Conservation (phyloP, 2,888 invertebrate species). For the Eilema caniola region DNA sequence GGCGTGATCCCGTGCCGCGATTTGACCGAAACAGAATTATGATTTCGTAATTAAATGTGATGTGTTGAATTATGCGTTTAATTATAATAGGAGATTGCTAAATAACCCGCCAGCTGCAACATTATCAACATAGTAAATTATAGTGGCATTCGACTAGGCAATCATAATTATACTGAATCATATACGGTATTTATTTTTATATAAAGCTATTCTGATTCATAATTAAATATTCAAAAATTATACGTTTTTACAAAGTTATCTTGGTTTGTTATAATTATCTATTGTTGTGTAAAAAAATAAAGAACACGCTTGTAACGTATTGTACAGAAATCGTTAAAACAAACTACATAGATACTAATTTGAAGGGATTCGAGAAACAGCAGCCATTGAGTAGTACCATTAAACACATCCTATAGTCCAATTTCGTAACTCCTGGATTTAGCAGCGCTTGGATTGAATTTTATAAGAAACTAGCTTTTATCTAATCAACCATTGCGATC, state of each 20-base stretch:
- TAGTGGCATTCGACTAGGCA: slow-evolving; percentile 15
- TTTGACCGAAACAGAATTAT: slow-evolving; percentile 40
- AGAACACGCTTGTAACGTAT: not conserved
- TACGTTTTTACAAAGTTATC: not conserved
- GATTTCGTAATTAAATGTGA: slow-evolving; percentile 48
- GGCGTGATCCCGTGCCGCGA: slow-evolving; percentile 31
- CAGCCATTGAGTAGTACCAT: no score
- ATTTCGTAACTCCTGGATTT: no score
- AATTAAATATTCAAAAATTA: slow-evolving; percentile 6
- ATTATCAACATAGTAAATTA: slow-evolving; percentile 20
- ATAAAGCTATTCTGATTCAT: slow-evolving; percentile 5
- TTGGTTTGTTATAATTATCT: not conserved
- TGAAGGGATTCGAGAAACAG: no score
- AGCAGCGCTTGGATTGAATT: no score
- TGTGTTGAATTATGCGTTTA: slow-evolving; percentile 33
- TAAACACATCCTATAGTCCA: no score
- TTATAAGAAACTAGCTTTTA: no score
- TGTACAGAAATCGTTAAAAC: not conserved
- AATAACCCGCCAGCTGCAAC: slow-evolving; percentile 19
- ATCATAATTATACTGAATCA: slow-evolving; percentile 20
- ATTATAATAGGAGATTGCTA: slow-evolving; percentile 31
- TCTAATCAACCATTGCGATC: no score
- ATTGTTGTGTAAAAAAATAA: not conserved
- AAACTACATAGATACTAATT: no score
- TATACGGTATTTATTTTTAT: slow-evolving; percentile 6